Conservation (phyloP, 2,888 invertebrate species). For the Rhagonycha fulva region DNA sequence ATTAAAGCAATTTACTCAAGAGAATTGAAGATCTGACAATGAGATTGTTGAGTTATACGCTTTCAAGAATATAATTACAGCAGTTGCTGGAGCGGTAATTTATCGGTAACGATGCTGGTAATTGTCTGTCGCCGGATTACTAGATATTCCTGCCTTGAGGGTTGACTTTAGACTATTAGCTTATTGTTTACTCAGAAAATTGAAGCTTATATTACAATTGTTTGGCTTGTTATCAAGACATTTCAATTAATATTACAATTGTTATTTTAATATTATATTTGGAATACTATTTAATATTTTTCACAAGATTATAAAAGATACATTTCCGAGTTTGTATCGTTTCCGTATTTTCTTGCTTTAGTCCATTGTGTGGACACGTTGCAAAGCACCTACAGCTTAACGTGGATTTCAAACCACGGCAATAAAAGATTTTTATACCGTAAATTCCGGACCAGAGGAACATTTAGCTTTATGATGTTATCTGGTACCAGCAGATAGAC, state of each 20-base stretch:
- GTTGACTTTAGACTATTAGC: constrained; percentile 43
- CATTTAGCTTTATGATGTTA: too few species aligned
- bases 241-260: constrained; percentile 1
- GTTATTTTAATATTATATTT: neutral
- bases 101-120: constrained; percentile 47
- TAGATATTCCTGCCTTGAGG: constrained; percentile 25
- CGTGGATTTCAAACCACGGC: too few species aligned
- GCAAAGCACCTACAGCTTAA: too few species aligned
- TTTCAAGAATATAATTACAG: constrained; percentile 44
- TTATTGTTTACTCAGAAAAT: constrained; percentile 53
- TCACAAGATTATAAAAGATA: neutral
- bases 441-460: too few species aligned
- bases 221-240: constrained; percentile 39
- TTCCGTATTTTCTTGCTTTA: too few species aligned
- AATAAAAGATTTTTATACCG: too few species aligned
- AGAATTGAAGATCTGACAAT: constrained; percentile 33
- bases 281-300: neutral
- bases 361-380: too few species aligned
- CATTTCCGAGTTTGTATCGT: too few species aligned
- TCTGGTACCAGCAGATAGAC: too few species aligned
- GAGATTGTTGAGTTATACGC: constrained; percentile 34
- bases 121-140: constrained; percentile 45
- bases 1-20: constrained; percentile 30
- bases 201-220: constrained; percentile 49
- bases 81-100: constrained; percentile 53